These are phyloP conservation scores for Cyclopterus lumpus DNA, from an alignment of 2,797 vertebrate genomes.

Conservation along the genomic window DNA sequence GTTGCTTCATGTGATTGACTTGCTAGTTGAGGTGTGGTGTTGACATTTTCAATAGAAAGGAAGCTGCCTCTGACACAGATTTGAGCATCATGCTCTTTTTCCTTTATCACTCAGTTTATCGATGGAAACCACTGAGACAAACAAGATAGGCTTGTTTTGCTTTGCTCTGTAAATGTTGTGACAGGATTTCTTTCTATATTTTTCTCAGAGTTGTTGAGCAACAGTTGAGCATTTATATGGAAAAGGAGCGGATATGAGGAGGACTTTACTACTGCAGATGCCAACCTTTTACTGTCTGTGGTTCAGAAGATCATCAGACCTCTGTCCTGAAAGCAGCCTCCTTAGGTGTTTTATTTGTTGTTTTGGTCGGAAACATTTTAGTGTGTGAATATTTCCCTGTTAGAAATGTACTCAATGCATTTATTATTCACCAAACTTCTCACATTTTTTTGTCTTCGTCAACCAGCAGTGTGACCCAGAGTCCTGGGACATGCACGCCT, in stretches of 20 bases:
- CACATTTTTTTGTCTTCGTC: conserved; percentile 28
- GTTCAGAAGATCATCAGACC: conserved; percentile 38
- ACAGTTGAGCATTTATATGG: conserved; percentile 11
- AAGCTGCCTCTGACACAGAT: background rate
- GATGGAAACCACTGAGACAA: conserved; percentile 20
- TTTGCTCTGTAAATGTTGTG: conserved; percentile 13
- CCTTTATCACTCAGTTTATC: conserved; percentile 11
- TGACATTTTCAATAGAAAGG: background rate
- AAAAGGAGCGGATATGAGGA: background rate
- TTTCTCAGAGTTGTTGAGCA: conserved; percentile 29
- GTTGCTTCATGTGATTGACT: background rate
- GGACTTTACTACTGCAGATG: conserved; percentile 8
- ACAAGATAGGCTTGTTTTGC: background rate
- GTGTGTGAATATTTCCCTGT: conserved; percentile 7
- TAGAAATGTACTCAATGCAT: background rate
- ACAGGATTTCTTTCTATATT: background rate
- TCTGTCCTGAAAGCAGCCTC: background rate
- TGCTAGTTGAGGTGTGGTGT: background rate
- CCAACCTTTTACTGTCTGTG: conserved; percentile 31
- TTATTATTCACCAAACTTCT: conserved; percentile 3
- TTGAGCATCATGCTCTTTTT: conserved; percentile 7
- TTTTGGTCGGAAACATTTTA: conserved; percentile 12
- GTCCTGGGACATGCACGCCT: conserved; percentile 16
- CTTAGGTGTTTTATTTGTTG: conserved; percentile 23
- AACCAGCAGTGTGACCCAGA: background rate